Evolutionary conservation across 2,797 vertebrate species (phyloP).

Genomic region (Eulemur mongoz): DNA sequence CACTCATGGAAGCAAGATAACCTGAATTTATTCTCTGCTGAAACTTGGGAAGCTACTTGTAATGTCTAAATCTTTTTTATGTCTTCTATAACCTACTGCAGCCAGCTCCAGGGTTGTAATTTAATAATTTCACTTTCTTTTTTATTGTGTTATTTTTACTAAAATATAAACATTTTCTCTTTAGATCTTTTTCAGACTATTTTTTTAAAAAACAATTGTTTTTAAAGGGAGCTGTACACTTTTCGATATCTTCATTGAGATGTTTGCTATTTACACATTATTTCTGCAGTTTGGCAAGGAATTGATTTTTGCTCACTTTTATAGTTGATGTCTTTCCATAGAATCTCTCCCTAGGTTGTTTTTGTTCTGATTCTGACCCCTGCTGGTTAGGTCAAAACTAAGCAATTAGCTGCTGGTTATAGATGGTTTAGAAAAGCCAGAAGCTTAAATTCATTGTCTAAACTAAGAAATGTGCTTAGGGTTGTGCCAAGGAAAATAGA

Average conservation of each 20-base stretch:
- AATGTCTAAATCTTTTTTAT: background rate
- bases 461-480: background rate
- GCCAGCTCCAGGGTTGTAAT: background rate
- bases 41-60: background rate
- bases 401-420: constrained; percentile 48
- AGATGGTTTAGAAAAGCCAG: constrained; percentile 20
- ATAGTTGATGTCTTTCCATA: background rate
- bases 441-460: background rate
- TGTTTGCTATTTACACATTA: background rate
- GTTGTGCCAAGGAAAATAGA: constrained; percentile 5
- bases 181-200: background rate
- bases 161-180: background rate
- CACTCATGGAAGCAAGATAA: background rate
- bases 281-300: background rate
- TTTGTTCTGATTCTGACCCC: constrained; percentile 81
- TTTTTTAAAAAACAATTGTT: background rate
- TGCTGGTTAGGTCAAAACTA: constrained; percentile 80
- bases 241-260: background rate
- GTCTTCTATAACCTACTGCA: background rate
- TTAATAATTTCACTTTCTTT: background rate
- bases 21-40: constrained; percentile 63
- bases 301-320: background rate
- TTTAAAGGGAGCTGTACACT: background rate
- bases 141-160: background rate
- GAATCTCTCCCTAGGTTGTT: constrained; percentile 43